phyloP scores from a whole-genome alignment of 2,113 vertebrate species.

The Elaphurus davidianus region DNA sequence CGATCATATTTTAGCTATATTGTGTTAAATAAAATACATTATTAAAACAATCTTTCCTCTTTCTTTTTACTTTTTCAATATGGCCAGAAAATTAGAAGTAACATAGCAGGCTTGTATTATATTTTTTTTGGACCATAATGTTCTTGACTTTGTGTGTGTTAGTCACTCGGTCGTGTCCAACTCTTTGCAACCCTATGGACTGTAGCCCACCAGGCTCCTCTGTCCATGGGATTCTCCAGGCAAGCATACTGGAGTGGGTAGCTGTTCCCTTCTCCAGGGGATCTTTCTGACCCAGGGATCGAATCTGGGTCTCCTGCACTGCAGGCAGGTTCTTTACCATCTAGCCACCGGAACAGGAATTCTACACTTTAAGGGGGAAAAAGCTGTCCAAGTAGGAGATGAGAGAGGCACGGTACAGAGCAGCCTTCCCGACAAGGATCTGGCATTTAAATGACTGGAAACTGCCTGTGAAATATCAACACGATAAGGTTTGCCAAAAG shows the following conservation, averaged over 20 bases:
- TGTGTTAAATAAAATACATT: background rate
- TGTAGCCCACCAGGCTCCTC: background rate
- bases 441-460: background rate
- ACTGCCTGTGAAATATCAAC: background rate
- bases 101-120: background rate
- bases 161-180: background rate
- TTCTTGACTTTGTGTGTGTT: background rate
- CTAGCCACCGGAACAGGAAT: background rate
- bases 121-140: background rate
- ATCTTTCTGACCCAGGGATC: background rate
- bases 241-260: background rate
- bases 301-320: background rate
- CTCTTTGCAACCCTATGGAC: background rate
- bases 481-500: too few relatives aligned
- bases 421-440: background rate
- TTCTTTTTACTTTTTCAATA: background rate
- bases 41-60: background rate
- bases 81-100: background rate
- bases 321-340: background rate
- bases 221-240: background rate
- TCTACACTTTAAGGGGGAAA: background rate
- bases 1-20: background rate
- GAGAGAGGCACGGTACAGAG: background rate
- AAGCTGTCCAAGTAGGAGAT: background rate
- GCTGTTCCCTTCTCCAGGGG: background rate